Conservation (phyloP, 2,888 invertebrate species). For the Dicranocentrus wangi region DNA sequence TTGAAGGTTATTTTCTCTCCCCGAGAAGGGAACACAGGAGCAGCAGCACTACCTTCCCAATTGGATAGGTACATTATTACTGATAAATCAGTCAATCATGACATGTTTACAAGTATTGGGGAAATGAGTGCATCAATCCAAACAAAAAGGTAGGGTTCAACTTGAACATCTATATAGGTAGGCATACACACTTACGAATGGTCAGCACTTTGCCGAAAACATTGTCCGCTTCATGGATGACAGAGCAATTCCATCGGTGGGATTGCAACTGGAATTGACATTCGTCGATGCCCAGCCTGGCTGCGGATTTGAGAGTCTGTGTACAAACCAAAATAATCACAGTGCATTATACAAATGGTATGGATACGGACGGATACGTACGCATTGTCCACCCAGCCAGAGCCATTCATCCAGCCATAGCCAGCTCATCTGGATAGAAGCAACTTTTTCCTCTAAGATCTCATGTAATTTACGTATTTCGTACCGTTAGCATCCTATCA, state of each 20-base stretch:
- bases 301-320: slow-evolving; percentile 87
- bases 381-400: too few relatives aligned
- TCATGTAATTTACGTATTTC: too few relatives aligned
- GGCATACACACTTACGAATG: slow-evolving; percentile 84
- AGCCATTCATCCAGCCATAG: too few relatives aligned
- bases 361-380: too few relatives aligned
- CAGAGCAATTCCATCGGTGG: slow-evolving; percentile 92
- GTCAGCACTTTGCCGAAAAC: slow-evolving; percentile 89
- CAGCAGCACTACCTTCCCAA: slow-evolving; percentile 12
- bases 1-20: background rate
- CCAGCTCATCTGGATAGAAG: too few relatives aligned
- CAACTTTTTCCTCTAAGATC: background rate
- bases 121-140: background rate
- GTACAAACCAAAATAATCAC: slow-evolving; percentile 68
- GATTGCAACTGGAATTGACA: slow-evolving; percentile 91
- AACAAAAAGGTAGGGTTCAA: too few relatives aligned
- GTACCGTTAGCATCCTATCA: slow-evolving; percentile 82
- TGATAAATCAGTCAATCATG: slow-evolving; percentile 46
- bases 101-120: slow-evolving; percentile 50
- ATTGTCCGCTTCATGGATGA: slow-evolving; percentile 83
- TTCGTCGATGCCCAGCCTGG: slow-evolving; percentile 87
- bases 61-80: slow-evolving; percentile 30
- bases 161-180: background rate
- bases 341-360: background rate
- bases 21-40: background rate